These are phyloP conservation scores for Corythucha ciliata DNA, from an alignment of 2,888 invertebrate genomes.

Conservation along the genomic window DNA sequence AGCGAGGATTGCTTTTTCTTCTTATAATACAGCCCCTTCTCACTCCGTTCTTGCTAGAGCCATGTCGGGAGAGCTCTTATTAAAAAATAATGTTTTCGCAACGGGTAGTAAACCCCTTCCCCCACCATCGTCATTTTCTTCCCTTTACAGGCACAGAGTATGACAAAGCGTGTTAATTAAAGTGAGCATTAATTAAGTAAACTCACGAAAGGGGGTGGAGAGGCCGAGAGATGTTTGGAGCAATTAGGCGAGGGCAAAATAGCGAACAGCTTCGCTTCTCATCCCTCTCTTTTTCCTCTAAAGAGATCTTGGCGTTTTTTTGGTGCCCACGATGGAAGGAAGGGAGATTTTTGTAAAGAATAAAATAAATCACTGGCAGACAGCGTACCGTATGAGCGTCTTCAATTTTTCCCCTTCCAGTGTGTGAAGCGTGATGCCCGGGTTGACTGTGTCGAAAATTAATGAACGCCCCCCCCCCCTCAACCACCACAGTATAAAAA, in stretches of 20 bases:
- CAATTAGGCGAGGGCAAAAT: slow-evolving; percentile 25
- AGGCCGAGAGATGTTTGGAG: slow-evolving; percentile 26
- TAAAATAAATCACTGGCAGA: too few species aligned
- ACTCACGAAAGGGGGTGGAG: too few species aligned
- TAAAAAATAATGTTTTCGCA: slow-evolving; percentile 22
- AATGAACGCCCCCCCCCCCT: too few species aligned
- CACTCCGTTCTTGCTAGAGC: slow-evolving; percentile 14
- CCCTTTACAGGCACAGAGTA: slow-evolving; percentile 20
- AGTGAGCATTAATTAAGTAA: slow-evolving; percentile 31
- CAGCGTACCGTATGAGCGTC: too few species aligned
- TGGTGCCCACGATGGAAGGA: too few species aligned
- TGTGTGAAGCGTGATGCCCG: too few species aligned
- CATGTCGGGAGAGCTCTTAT: slow-evolving; percentile 7
- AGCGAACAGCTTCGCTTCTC: not conserved
- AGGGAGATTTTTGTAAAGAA: too few species aligned
- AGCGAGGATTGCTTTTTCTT: slow-evolving; percentile 29
- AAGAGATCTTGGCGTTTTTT: not conserved
- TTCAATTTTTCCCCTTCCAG: too few species aligned
- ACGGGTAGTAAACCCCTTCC: not conserved
- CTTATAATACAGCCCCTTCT: slow-evolving; percentile 6
- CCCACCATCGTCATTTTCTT: not conserved
- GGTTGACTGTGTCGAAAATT: too few species aligned
- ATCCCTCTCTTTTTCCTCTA: not conserved
- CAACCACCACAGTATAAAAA: too few species aligned
- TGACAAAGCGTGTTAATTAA: slow-evolving; percentile 31